A percentile compares a stretch with the other conserved stretches of the same genome.
phyloP scores from a whole-genome alignment of 53 echinoderm and acorn worm genomes.

The Zoroaster sp. region DNA sequence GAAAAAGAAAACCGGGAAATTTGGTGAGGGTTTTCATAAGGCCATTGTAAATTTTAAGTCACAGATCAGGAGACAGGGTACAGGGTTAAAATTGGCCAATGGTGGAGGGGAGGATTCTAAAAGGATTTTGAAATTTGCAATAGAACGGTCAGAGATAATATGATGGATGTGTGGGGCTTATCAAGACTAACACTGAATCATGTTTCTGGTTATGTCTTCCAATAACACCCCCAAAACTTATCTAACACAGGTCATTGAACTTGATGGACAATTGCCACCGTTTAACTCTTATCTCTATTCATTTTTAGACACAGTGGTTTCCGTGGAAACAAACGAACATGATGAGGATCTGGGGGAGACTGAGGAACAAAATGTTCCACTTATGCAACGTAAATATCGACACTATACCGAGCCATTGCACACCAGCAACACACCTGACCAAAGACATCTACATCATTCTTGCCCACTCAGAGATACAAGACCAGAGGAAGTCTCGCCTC shows the following conservation, averaged over 20 bases:
- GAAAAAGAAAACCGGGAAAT: slow-evolving; percentile 41
- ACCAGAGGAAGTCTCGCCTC: neutral
- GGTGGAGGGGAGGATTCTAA: too few species aligned
- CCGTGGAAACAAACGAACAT: slow-evolving; percentile 45
- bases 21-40: neutral
- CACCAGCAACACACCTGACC: slow-evolving; percentile 19
- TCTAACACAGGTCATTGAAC: neutral
- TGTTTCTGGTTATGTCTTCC: too few species aligned
- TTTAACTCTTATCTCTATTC: too few species aligned
- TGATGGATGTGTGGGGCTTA: too few species aligned
- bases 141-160: too few species aligned
- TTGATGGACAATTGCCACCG: neutral
- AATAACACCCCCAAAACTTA: neutral
- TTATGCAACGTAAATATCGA: slow-evolving; percentile 59
- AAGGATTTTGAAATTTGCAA: too few species aligned
- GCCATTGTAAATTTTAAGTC: too few species aligned
- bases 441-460: slow-evolving; percentile 24
- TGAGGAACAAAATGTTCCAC: slow-evolving; percentile 63
- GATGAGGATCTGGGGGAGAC: slow-evolving; percentile 73
- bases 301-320: slow-evolving; percentile 23
- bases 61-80: too few species aligned
- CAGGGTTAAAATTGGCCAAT: too few species aligned
- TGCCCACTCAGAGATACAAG: neutral
- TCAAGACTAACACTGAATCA: too few species aligned
- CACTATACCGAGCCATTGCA: slow-evolving; percentile 52